Conservation (phyloP, 2,888 invertebrate species). For the Torymus texanus region DNA sequence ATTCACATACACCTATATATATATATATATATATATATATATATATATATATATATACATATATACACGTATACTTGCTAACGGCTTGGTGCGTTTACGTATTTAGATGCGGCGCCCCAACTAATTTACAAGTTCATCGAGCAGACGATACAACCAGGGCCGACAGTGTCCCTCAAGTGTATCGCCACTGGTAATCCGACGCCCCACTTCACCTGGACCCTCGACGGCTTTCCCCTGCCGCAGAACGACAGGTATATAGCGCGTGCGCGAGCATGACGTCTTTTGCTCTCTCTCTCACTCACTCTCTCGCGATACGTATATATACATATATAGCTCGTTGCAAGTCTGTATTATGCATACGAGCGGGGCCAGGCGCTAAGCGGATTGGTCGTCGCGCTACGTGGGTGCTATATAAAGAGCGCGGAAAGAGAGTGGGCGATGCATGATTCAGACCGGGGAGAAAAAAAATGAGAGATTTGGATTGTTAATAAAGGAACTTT, state of each 20-base stretch:
- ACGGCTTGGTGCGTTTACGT: conserved; percentile 14
- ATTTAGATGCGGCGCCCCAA: conserved; percentile 90
- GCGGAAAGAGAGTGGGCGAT: too few species aligned
- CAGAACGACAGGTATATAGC: conserved; percentile 80
- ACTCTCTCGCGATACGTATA: neutral
- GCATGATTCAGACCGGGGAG: too few species aligned
- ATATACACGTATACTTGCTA: too few species aligned
- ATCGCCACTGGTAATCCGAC: conserved; percentile 96
- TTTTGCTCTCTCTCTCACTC: neutral
- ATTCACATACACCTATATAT: neutral
- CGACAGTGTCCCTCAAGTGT: conserved; percentile 93
- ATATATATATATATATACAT: neutral
- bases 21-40: neutral
- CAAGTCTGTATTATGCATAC: neutral
- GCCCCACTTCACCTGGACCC: conserved; percentile 92
- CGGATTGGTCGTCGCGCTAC: neutral
- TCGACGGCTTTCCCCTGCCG: conserved; percentile 91
- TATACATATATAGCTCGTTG: neutral
- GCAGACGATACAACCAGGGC: conserved; percentile 93
- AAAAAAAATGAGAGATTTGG: too few species aligned
- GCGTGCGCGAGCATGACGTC: too few species aligned
- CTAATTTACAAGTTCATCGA: conserved; percentile 94
- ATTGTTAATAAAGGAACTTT: too few species aligned
- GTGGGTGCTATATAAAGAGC: too few species aligned
- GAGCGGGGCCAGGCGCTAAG: neutral